These are phyloP conservation scores for Drosophila nasuta DNA, from an alignment of 1,140 invertebrate genomes.

Conservation along the genomic window DNA sequence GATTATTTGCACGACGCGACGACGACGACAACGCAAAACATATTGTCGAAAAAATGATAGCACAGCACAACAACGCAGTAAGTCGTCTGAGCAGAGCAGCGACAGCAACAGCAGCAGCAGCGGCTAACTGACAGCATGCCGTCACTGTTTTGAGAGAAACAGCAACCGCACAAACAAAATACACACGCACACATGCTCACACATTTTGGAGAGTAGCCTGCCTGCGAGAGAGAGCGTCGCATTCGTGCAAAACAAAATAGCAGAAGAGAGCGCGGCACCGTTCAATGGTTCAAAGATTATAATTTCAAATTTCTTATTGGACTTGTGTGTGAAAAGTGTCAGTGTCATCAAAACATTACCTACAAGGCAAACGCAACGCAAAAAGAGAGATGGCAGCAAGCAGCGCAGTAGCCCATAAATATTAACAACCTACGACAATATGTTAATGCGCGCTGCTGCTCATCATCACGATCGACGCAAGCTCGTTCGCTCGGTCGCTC, in stretches of 20 bases:
- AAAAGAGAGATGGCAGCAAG: slow-evolving; percentile 39
- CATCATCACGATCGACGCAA: slow-evolving; percentile 43
- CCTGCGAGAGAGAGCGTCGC: background rate
- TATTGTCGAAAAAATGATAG: slow-evolving; percentile 80
- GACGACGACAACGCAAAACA: slow-evolving; percentile 66
- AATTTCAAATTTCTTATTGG: slow-evolving; percentile 15
- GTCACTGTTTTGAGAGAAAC: slow-evolving; percentile 5
- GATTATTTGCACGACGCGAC: slow-evolving; percentile 45
- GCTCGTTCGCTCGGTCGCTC: slow-evolving; percentile 20
- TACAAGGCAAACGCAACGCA: slow-evolving; percentile 12
- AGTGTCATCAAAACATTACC: slow-evolving; percentile 11
- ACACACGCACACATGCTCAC: slow-evolving; percentile 1
- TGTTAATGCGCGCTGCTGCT: slow-evolving; percentile 49
- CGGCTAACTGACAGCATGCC: slow-evolving; percentile 12
- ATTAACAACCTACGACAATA: slow-evolving; percentile 70
- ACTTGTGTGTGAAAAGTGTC: slow-evolving; percentile 20
- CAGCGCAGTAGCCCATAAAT: slow-evolving; percentile 49
- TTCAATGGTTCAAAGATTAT: slow-evolving; percentile 46
- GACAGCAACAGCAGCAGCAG: slow-evolving; percentile 30
- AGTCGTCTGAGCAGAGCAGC: slow-evolving; percentile 35
- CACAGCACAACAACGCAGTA: slow-evolving; percentile 61
- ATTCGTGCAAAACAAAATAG: background rate
- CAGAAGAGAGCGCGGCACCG: slow-evolving; percentile 1
- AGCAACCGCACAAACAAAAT: slow-evolving; percentile 21
- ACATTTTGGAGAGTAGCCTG: background rate